Percentiles rank a stretch among this genome's conserved stretches.
These are phyloP conservation scores for Strix aluco DNA, from an alignment of 2,113 vertebrate species.

Conservation along the genomic window DNA sequence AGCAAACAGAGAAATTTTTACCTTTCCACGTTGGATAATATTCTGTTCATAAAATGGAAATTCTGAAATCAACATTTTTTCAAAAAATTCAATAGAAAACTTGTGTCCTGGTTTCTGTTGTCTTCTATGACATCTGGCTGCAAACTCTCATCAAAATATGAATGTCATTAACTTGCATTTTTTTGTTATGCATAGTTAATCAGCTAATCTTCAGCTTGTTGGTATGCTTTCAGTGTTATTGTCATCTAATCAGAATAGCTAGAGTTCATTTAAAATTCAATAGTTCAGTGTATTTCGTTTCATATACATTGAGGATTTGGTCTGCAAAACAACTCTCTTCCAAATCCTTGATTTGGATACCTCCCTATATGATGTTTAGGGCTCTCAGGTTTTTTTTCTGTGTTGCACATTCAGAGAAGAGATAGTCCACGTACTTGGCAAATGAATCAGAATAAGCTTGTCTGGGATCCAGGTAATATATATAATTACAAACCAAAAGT, in stretches of 20 bases:
- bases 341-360: neutral
- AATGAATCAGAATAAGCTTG: neutral
- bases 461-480: neutral
- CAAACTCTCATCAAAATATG: neutral
- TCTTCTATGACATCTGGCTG: neutral
- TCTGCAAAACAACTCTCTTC: neutral
- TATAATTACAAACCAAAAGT: neutral
- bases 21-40: neutral
- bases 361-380: neutral
- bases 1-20: neutral
- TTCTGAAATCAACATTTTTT: neutral
- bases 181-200: neutral
- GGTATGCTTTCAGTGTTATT: neutral
- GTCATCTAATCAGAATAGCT: neutral
- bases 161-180: neutral
- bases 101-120: neutral
- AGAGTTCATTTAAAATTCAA: neutral
- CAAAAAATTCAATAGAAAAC: neutral
- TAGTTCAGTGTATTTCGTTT: neutral
- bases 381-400: neutral
- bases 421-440: fast-evolving
- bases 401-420: neutral
- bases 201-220: neutral
- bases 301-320: neutral
- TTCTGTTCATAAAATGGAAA: neutral